Evolutionary conservation across 2,797 vertebrate species (phyloP), one percentile per base, ranked within the genome.

Genomic region (Miichthys miiuy): DNA sequence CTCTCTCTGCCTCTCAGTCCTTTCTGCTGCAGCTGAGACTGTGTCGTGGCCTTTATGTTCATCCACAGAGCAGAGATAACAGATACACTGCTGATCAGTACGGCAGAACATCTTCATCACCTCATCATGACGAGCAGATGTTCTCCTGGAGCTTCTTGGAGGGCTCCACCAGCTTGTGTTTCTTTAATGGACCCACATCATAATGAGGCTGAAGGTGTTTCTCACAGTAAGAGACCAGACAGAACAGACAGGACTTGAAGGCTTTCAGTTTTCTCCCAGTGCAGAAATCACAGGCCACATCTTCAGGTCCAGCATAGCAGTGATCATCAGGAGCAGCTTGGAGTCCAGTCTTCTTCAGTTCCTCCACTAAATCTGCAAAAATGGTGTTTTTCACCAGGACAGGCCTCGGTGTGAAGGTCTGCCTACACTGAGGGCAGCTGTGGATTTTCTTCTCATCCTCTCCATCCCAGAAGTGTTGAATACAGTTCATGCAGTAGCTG

Each of bases 61-160:
- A 7, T 74, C 51, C 72, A 67, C 27, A 27, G 63, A 12, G 72
- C 72, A 75, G 41, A 74, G 51, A 62, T 65, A 74, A 72, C 69
- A 72, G 69, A 72, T 72, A 25, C 34, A 27, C 57, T 21, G 50
- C 70, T 72, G 70, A 16, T 75, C 72, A 50, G 72, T 50, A 34
- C 72, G 63, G 20, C 72, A 67, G 54, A 68, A 68, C 64, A 76
- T 61, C 47, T 68, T 76, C 65, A 76, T 61, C 16, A 68, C 74
- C 41, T 76, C 66, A 51, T 60, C 21, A 18, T 75, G 72, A 60
- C 7, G 46, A 51, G 47, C 72, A 75, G 30, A 75, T 52, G 34
- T 52, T 67, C n/a, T 75, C 46, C 47, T 67, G 72, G 23, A 75
- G 63, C 34, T 58, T 75, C 44, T 57, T 65, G n/a, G 42, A 56